A percentile compares a stretch with the other conserved stretches of the same genome.
These are phyloP conservation scores for Callaeas wilsoni DNA, from an alignment of 2,113 vertebrate genomes.

Conservation along the genomic window DNA sequence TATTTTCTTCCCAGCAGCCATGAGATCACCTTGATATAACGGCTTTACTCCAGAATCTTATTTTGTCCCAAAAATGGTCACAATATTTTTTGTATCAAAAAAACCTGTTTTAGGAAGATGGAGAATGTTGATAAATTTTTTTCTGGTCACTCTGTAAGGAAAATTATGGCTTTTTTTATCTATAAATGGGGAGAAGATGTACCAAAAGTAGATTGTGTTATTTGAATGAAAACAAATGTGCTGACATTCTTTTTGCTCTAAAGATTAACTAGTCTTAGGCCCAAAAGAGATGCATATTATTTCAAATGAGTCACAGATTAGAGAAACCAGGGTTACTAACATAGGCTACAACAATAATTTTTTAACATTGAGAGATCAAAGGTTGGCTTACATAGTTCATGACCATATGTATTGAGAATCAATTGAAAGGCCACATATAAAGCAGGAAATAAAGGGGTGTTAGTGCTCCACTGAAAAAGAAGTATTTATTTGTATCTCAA, in stretches of 20 bases:
- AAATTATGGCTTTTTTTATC: background rate
- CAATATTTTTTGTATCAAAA: background rate
- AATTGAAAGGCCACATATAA: background rate
- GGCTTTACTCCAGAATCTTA: background rate
- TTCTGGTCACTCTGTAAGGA: background rate
- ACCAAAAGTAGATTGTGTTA: background rate
- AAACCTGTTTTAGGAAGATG: background rate
- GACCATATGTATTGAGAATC: background rate
- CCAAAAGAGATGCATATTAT: background rate
- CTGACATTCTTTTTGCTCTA: conserved; percentile 10
- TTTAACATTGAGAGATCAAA: conserved; percentile 26
- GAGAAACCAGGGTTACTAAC: background rate
- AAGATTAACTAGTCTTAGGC: conserved; percentile 31
- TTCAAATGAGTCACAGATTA: conserved; percentile 53
- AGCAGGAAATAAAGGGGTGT: background rate
- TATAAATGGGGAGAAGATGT: background rate
- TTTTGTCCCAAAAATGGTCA: background rate
- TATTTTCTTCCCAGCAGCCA: background rate
- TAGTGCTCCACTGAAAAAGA: background rate
- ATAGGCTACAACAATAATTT: background rate
- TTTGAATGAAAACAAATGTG: background rate
- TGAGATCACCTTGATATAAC: background rate
- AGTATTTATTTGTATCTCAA: background rate
- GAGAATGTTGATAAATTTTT: background rate
- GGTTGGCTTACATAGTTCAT: background rate